Evolutionary conservation across 2,113 vertebrate genomes (phyloP), one percentile per base, ranked within the genome.

Genomic region (Okapia johnstoni): DNA sequence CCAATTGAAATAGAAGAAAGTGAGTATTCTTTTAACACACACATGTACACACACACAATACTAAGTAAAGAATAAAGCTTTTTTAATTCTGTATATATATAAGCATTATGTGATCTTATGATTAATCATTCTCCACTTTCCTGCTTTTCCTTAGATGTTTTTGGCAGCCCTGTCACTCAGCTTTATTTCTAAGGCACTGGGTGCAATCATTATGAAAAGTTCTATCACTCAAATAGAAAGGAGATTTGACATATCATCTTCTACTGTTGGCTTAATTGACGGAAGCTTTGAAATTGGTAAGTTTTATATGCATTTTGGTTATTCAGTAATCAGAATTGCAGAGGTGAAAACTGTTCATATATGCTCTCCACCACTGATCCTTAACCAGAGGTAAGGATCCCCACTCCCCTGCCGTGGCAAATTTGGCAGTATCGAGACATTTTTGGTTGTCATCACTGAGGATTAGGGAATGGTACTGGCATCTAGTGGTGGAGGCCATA

Each of bases 201-300:
- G 98, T 46, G 99, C 98, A 46, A 93, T 98, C 0, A 98, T 99
- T 70, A 99, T 99, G 99, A 99, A 99, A 98, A 99, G 99, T 96
- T 98, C 99, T 91, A 99, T 99, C 97, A 99, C 99, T 25, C 99
- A 99, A 93, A 99, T 99, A 50, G 99, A 99, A 98, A 98, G 99
- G 52, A 99, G 99, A 66, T 99, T 99, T 85, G 99, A 99, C 85
- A 98, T 99, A 94, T 94, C 99, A 0, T 99, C 99, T 63, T 99
- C 99, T 1, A 84, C 98, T 3, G 88, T 98, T 6, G 99, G 99
- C 63, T 92, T 99, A 10, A 80, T 99, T 8, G 99, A 99, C 7
- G 99, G 99, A 93, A 99, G 99, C 94, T 99, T 99, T 97, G 99
- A 99, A 98, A 99, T 99, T 73, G 99, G 99, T 99, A 99, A 99